Conservation (phyloP, 1,140 invertebrate genomes). For the Neotoxoptera formosana region DNA sequence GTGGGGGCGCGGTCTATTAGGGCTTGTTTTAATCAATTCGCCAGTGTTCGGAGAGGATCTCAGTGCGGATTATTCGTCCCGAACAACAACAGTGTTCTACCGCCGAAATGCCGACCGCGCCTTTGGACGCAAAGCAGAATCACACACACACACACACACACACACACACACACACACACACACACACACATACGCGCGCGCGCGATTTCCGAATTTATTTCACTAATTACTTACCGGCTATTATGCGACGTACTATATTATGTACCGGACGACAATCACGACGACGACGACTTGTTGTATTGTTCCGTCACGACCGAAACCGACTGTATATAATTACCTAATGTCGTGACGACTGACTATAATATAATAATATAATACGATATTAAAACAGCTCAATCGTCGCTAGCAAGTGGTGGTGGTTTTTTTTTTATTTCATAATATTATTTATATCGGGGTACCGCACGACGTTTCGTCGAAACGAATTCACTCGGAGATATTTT, state of each 20-base stretch:
- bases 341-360: background rate
- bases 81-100: background rate
- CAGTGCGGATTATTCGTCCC: background rate
- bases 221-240: background rate
- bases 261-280: background rate
- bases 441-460: too few species aligned
- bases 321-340: background rate
- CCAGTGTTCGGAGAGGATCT: background rate
- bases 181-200: too few species aligned
- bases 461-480: background rate
- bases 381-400: background rate
- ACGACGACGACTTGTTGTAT: background rate
- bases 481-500: background rate
- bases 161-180: background rate
- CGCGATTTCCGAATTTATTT: background rate
- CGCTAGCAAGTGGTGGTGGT: too few species aligned
- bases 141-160: background rate
- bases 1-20: background rate
- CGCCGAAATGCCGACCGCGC: background rate
- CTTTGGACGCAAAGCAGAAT: background rate
- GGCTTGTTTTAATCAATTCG: constrained; percentile 41
- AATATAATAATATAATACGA: too few species aligned
- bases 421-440: too few species aligned
- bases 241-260: background rate
- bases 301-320: too few species aligned